Evolutionary conservation across 2,113 vertebrate species (phyloP).

Genomic region (Trichechus manatus): DNA sequence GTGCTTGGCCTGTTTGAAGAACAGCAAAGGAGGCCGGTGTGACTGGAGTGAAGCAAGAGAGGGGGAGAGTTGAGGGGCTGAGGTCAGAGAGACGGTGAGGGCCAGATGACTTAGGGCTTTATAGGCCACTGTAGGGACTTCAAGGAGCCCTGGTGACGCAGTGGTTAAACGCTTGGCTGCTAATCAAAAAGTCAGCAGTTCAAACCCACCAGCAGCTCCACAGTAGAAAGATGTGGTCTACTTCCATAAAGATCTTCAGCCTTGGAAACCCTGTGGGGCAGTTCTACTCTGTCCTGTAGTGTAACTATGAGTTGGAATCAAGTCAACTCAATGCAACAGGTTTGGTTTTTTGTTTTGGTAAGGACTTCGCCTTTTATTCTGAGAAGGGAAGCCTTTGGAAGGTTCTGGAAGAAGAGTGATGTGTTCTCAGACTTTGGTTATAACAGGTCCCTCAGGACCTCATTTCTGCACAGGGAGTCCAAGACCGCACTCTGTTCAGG

Average conservation of each 20-base stretch:
- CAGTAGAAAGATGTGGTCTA: too few species aligned
- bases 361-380: background rate
- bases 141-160: background rate
- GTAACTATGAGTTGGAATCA: background rate
- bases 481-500: background rate
- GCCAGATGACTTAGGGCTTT: background rate
- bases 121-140: background rate
- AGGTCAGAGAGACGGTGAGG: background rate
- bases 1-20: background rate
- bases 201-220: too few species aligned
- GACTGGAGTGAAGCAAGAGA: background rate
- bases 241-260: background rate
- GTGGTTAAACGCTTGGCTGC: background rate
- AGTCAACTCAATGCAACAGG: background rate
- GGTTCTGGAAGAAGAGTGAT: background rate
- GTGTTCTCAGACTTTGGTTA: background rate
- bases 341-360: background rate
- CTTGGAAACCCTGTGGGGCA: background rate
- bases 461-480: background rate
- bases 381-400: background rate
- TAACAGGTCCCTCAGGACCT: background rate
- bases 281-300: background rate
- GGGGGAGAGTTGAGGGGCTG: rapidly evolving
- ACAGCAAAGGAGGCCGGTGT: background rate
- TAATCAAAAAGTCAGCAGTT: too few species aligned